Evolutionary conservation across 2,113 vertebrate genomes (phyloP).

Genomic region (Dolichotis patagonum): DNA sequence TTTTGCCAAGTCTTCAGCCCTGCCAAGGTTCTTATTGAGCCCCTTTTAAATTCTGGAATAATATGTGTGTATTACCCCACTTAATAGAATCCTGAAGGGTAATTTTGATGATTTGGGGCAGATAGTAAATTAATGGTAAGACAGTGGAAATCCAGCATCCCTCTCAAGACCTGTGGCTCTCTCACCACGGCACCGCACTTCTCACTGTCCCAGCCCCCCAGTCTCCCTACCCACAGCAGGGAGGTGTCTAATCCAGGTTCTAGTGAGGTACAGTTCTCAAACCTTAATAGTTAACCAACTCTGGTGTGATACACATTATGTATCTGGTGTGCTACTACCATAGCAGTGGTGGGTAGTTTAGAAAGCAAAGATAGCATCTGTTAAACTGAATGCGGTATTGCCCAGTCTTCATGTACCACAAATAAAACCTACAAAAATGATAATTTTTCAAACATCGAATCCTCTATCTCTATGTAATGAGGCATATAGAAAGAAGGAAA

Average conservation of each 20-base stretch:
- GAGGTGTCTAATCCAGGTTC: not conserved
- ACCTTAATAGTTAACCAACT: constrained; percentile 9
- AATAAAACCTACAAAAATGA: constrained; percentile 74
- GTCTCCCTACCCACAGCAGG: not conserved
- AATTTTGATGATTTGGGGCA: constrained; percentile 56
- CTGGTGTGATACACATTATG: not conserved
- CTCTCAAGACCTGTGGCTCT: constrained; percentile 30
- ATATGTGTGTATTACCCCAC: constrained; percentile 45
- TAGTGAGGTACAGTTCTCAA: not conserved
- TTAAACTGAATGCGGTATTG: constrained; percentile 56
- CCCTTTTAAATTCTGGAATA: not conserved
- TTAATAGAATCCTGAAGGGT: constrained; percentile 38
- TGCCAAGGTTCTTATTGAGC: not conserved
- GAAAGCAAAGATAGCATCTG: not conserved
- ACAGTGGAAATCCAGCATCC: constrained; percentile 52
- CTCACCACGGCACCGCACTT: not conserved
- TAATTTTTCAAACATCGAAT: constrained; percentile 73
- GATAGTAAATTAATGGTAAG: constrained; percentile 64
- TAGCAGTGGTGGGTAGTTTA: not conserved
- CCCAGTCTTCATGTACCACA: constrained; percentile 58
- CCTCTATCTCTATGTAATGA: constrained; percentile 77
- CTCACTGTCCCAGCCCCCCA: not conserved
- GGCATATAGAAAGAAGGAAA: constrained; percentile 64
- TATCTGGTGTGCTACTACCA: no score
- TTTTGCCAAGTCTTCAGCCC: not conserved